Evolutionary conservation across 2,888 invertebrate species (phyloP).

Genomic region (Alitta virens): DNA sequence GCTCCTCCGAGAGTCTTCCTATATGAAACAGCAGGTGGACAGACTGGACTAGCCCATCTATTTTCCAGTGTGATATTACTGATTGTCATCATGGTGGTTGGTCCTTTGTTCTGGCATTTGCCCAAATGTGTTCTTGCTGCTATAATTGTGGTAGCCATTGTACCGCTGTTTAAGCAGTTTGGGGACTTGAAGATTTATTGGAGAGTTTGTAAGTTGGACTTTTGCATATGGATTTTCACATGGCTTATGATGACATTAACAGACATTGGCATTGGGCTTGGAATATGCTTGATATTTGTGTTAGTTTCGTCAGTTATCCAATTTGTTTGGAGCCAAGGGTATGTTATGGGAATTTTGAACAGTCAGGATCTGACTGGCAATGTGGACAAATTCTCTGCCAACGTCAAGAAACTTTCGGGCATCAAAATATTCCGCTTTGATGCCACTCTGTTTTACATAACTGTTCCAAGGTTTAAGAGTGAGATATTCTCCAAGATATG

Average conservation of each 20-base stretch:
- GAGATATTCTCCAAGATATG: neutral
- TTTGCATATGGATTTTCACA: constrained; percentile 58
- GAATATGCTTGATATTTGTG: constrained; percentile 44
- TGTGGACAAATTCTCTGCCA: neutral
- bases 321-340: constrained; percentile 44
- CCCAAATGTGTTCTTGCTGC: constrained; percentile 55
- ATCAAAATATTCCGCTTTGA: constrained; percentile 50
- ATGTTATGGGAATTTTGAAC: constrained; percentile 37
- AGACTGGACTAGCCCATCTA: constrained; percentile 41
- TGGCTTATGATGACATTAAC: constrained; percentile 43
- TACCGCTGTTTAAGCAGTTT: constrained; percentile 65
- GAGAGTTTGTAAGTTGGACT: constrained; percentile 76
- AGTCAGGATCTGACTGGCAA: constrained; percentile 3
- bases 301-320: constrained; percentile 45
- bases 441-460: constrained; percentile 49
- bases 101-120: constrained; percentile 45
- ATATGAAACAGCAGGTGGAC: constrained; percentile 49
- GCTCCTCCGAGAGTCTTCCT: constrained; percentile 54
- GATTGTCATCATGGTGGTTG: constrained; percentile 48
- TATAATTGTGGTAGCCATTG: constrained; percentile 57
- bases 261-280: constrained; percentile 50
- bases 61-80: constrained; percentile 46
- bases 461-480: constrained; percentile 48
- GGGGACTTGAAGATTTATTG: constrained; percentile 69
- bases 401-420: constrained; percentile 24